These are phyloP conservation scores for Altica lythri DNA, from an alignment of 2,888 invertebrate species.

Conservation along the genomic window DNA sequence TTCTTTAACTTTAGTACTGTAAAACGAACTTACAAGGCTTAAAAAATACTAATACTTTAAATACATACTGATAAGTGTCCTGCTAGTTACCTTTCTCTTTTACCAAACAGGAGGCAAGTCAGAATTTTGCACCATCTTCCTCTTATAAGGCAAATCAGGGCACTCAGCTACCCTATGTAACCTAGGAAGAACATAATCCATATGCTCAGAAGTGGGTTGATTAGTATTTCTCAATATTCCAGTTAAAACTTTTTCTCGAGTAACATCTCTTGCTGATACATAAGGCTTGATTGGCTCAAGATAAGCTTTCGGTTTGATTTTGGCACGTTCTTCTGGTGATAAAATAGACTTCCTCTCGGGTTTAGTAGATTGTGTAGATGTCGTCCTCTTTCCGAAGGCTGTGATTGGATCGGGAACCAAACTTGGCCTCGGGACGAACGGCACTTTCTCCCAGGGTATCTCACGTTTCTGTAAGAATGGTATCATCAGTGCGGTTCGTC, in stretches of 20 bases:
- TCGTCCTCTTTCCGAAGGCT: constrained; percentile 74
- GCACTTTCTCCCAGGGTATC: constrained; percentile 88
- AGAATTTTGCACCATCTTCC: constrained; percentile 60
- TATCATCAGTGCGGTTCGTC: constrained; percentile 48
- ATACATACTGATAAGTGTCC: too few relatives aligned
- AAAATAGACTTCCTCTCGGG: constrained; percentile 56
- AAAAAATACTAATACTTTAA: too few relatives aligned
- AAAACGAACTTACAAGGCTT: too few relatives aligned
- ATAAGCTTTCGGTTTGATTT: constrained; percentile 65
- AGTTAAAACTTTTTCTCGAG: constrained; percentile 66
- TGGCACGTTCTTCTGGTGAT: constrained; percentile 64
- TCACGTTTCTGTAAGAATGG: constrained; percentile 57
- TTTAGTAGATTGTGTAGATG: constrained; percentile 41
- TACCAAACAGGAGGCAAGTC: constrained; percentile 47
- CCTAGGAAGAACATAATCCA: constrained; percentile 69
- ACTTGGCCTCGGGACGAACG: constrained; percentile 83
- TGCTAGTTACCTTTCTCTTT: constrained; percentile 14
- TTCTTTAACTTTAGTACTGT: too few relatives aligned
- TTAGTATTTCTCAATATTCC: constrained; percentile 65
- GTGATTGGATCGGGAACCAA: constrained; percentile 84
- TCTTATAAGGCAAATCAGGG: constrained; percentile 57
- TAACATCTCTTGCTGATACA: constrained; percentile 69
- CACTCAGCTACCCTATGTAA: constrained; percentile 62
- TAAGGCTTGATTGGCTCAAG: constrained; percentile 69
- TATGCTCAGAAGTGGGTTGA: constrained; percentile 59